phyloP scores from a whole-genome alignment of 1,140 invertebrate genomes.

The Antheraea mylitta region DNA sequence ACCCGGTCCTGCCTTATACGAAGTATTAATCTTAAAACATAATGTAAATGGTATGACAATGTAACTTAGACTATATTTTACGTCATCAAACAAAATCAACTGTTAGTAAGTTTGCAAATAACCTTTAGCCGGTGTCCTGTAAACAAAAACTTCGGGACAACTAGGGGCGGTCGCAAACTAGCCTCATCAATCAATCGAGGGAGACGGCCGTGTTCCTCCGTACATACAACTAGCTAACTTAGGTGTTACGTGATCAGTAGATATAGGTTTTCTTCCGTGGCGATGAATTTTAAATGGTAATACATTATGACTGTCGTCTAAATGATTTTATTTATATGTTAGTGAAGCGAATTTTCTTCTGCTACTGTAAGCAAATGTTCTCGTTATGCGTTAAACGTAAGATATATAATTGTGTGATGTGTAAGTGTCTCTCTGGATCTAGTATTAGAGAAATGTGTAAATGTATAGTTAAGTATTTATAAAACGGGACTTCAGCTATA shows the following conservation, averaged over 20 bases:
- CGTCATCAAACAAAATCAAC: slow-evolving; percentile 7
- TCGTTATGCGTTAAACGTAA: too few species aligned
- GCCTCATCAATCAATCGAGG: slow-evolving; percentile 23
- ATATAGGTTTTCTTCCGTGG: background rate
- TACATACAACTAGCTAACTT: slow-evolving; percentile 6
- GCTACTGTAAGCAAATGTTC: too few species aligned
- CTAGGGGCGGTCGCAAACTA: slow-evolving; percentile 15
- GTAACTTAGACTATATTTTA: slow-evolving; percentile 7
- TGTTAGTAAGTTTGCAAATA: slow-evolving; percentile 11
- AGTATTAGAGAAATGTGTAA: too few species aligned
- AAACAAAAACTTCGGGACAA: slow-evolving; percentile 15
- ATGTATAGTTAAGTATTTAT: too few species aligned
- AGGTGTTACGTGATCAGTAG: slow-evolving; percentile 6
- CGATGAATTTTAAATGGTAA: background rate
- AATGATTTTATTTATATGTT: too few species aligned
- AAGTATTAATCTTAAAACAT: too few species aligned
- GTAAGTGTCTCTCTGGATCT: too few species aligned
- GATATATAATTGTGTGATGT: too few species aligned
- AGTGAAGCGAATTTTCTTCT: too few species aligned
- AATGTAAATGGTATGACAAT: background rate
- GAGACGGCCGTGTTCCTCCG: slow-evolving; percentile 18
- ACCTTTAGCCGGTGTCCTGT: slow-evolving; percentile 10
- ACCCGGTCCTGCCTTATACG: too few species aligned
- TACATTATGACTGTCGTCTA: background rate
- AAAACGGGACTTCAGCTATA: too few species aligned